Conservation (phyloP, 2,797 vertebrate genomes). For the Amniataba percoides region DNA sequence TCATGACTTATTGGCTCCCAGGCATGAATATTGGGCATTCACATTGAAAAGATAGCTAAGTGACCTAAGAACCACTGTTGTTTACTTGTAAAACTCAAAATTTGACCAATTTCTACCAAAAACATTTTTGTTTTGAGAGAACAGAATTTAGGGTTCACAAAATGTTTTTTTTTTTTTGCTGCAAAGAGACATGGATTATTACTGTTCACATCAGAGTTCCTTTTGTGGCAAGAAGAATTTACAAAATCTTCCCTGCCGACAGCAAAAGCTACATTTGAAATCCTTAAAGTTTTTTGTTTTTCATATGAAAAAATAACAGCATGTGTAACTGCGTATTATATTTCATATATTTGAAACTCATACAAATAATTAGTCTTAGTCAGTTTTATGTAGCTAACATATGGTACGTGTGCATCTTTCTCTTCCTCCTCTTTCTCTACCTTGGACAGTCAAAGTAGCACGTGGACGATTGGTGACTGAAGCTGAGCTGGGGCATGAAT, state of each 20-base stretch:
- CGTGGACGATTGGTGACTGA: conserved; percentile 40
- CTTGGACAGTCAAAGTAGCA: conserved; percentile 32
- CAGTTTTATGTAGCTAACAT: not conserved
- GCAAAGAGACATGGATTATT: not conserved
- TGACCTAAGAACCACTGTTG: conserved; percentile 13
- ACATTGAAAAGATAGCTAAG: conserved; percentile 21
- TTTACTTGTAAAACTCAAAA: not conserved
- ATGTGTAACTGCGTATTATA: too few species aligned
- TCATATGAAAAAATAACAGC: not conserved
- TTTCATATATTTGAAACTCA: not conserved
- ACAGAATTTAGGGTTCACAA: rapidly evolving
- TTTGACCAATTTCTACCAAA: not conserved
- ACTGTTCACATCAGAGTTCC: not conserved
- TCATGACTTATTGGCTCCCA: conserved; percentile 39
- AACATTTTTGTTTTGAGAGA: not conserved
- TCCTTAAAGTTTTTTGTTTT: not conserved
- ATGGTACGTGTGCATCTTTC: not conserved
- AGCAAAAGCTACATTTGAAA: not conserved
- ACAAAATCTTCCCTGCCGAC: not conserved
- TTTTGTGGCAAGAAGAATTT: not conserved
- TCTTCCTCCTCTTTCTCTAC: not conserved
- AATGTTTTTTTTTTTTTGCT: not conserved
- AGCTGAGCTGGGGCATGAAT: conserved; percentile 26
- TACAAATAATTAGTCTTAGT: not conserved
- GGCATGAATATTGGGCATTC: conserved; percentile 13